A percentile compares a stretch with the other conserved stretches of the same genome.
Evolutionary conservation across 2,797 vertebrate genomes (phyloP).

Genomic region (Falco peregrinus): DNA sequence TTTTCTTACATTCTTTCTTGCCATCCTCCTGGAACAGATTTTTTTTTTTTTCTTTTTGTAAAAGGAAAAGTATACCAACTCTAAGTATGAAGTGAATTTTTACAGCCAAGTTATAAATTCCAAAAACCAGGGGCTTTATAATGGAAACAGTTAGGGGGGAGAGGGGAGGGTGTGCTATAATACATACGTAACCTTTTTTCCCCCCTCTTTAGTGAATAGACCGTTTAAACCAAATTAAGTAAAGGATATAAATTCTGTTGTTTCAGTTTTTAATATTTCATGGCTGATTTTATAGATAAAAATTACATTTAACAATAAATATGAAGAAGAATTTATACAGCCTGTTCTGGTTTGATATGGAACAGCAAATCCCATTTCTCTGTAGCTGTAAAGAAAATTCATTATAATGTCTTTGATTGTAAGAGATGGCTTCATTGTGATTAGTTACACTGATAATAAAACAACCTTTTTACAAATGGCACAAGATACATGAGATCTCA

Average conservation of each 20-base stretch:
- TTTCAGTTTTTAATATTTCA: constrained; percentile 83
- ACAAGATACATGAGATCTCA: constrained; percentile 56
- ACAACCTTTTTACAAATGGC: constrained; percentile 74
- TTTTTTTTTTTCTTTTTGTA: not conserved
- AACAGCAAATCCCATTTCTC: constrained; percentile 82
- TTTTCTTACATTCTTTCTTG: not conserved
- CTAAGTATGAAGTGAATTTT: constrained; percentile 66
- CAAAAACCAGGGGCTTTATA: constrained; percentile 66
- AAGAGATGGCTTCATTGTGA: constrained; percentile 79
- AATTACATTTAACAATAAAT: constrained; percentile 83
- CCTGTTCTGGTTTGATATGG: constrained; percentile 79
- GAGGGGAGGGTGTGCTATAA: constrained; percentile 23
- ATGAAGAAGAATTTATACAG: constrained; percentile 80
- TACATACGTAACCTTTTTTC: constrained; percentile 53
- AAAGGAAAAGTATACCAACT: constrained; percentile 61
- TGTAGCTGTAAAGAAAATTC: constrained; percentile 84
- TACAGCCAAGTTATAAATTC: constrained; percentile 75
- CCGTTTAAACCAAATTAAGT: constrained; percentile 81
- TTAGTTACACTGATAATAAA: constrained; percentile 81
- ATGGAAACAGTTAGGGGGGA: constrained; percentile 64
- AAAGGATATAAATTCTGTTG: constrained; percentile 81
- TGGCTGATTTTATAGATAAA: constrained; percentile 82
- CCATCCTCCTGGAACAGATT: constrained; percentile 11
- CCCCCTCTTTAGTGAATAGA: constrained; percentile 74
- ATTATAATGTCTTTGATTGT: constrained; percentile 81